Percentiles rank a stretch among this genome's conserved stretches.
phyloP scores from a whole-genome alignment of 2,797 vertebrate genomes.

The Arremon brunneinucha region DNA sequence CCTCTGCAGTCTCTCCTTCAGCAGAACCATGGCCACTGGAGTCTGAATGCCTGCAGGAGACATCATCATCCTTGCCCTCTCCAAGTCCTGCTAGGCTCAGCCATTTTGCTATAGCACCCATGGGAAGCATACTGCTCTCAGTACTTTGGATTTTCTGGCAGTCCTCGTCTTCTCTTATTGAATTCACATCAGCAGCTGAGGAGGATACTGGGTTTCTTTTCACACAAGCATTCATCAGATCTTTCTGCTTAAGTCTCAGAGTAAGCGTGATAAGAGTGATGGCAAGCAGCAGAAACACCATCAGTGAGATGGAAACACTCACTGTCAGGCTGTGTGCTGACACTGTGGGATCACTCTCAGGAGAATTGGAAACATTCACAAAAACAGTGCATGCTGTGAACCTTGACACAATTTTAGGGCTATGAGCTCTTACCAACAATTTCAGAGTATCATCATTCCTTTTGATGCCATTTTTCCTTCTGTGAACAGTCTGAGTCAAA shows the following conservation, averaged over 20 bases:
- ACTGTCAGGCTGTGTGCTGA: constrained; percentile 75
- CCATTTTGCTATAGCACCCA: constrained; percentile 63
- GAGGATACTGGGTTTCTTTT: constrained; percentile 66
- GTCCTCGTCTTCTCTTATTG: constrained; percentile 38
- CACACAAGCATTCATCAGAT: constrained; percentile 37
- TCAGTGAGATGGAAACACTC: constrained; percentile 76
- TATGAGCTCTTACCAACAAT: constrained; percentile 82
- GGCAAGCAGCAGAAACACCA: constrained; percentile 79
- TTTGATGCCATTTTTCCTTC: constrained; percentile 59
- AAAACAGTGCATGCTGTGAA: constrained; percentile 80
- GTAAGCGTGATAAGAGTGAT: constrained; percentile 75
- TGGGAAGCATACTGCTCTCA: not conserved
- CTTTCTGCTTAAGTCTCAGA: constrained; percentile 80
- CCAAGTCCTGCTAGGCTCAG: constrained; percentile 61
- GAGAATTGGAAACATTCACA: constrained; percentile 84
- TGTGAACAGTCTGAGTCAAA: constrained; percentile 75
- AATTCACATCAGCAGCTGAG: constrained; percentile 54
- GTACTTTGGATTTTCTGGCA: constrained; percentile 60
- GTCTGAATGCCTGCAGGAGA: constrained; percentile 75
- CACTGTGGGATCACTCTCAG: constrained; percentile 58
- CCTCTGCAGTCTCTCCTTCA: constrained; percentile 88
- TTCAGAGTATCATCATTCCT: constrained; percentile 72
- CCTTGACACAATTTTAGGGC: constrained; percentile 83
- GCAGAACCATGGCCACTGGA: constrained; percentile 85
- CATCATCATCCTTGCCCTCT: constrained; percentile 66